These are phyloP conservation scores for Bembecia ichneumoniformis DNA, from an alignment of 2,888 invertebrate species.

Conservation along the genomic window DNA sequence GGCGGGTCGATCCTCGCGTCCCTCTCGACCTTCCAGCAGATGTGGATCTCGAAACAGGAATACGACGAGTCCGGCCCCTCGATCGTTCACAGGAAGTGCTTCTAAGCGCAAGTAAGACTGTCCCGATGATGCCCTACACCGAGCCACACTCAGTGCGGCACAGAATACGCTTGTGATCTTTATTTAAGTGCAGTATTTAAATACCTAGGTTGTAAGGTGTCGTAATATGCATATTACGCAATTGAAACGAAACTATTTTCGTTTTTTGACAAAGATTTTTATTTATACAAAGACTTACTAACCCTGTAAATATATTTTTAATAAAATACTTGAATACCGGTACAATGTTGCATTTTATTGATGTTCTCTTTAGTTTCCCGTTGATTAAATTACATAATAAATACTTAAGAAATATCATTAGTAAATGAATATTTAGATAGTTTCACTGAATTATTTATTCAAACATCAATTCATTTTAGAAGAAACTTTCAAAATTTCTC, in stretches of 20 bases:
- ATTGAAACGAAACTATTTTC: slow-evolving; percentile 35
- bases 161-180: slow-evolving; percentile 70
- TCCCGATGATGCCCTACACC: slow-evolving; percentile 65
- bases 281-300: slow-evolving; percentile 66
- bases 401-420: background rate
- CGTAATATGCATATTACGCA: slow-evolving; percentile 73
- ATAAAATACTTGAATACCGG: slow-evolving; percentile 66
- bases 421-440: background rate
- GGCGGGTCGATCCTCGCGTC: slow-evolving; percentile 93
- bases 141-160: slow-evolving; percentile 56
- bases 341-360: slow-evolving; percentile 46
- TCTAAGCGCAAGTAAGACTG: slow-evolving; percentile 60
- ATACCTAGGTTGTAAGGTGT: slow-evolving; percentile 61
- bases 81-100: slow-evolving; percentile 95
- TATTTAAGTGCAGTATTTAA: slow-evolving; percentile 69
- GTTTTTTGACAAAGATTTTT: slow-evolving; percentile 65
- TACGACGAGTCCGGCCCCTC: slow-evolving; percentile 96
- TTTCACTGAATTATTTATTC: background rate
- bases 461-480: background rate
- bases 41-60: slow-evolving; percentile 98
- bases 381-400: too few relatives aligned
- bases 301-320: slow-evolving; percentile 51
- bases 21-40: slow-evolving; percentile 93
- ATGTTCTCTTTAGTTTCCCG: slow-evolving; percentile 8
- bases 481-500: background rate